Evolutionary conservation across 2,888 invertebrate genomes (phyloP).

Genomic region (Torymus tubicola): DNA sequence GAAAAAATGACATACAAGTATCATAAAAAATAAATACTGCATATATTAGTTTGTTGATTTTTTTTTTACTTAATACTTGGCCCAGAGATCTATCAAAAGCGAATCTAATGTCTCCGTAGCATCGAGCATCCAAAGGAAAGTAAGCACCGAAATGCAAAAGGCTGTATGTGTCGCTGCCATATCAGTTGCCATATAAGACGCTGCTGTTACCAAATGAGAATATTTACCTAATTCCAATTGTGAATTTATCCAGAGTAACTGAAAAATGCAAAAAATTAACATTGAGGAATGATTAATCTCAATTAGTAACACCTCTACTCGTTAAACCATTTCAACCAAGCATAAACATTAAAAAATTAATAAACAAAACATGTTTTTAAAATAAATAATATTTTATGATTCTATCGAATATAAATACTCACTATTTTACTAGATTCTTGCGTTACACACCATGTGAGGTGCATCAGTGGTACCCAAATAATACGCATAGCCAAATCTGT

Average conservation of each 20-base stretch:
- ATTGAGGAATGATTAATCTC: no score
- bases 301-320: no score
- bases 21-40: neutral
- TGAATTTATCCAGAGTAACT: constrained; percentile 68
- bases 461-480: constrained; percentile 72
- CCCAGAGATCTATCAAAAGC: constrained; percentile 68
- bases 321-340: no score
- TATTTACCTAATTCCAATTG: constrained; percentile 64
- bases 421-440: constrained; percentile 73
- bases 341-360: constrained; percentile 1
- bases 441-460: constrained; percentile 68
- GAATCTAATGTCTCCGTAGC: constrained; percentile 73
- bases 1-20: neutral
- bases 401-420: constrained; percentile 30
- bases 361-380: no score
- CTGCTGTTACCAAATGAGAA: constrained; percentile 63
- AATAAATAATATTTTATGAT: constrained; percentile 6
- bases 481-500: constrained; percentile 70
- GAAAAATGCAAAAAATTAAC: neutral
- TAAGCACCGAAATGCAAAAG: constrained; percentile 69
- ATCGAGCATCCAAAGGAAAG: constrained; percentile 75
- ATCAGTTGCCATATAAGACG: constrained; percentile 68
- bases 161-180: constrained; percentile 65
- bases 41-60: no score
- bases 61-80: constrained; percentile 63